Conservation (phyloP, 2,888 invertebrate genomes). For the Tineola bisselliella region DNA sequence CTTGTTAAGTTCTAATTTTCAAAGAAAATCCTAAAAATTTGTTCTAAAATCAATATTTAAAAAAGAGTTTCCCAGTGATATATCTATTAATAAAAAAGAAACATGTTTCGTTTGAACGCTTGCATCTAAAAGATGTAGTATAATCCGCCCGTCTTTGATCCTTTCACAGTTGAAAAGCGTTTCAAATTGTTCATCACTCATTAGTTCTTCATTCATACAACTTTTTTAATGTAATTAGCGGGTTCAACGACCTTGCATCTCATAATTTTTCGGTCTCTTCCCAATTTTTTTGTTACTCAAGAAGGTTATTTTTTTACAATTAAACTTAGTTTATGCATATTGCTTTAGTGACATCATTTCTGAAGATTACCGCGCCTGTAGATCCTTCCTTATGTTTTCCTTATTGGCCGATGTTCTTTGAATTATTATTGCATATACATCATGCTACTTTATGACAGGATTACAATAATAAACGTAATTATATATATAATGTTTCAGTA, state of each 20-base stretch:
- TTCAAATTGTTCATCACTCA: constrained; percentile 3
- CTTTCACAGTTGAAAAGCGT: constrained; percentile 3
- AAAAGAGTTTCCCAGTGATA: too few relatives aligned
- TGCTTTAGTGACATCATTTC: not conserved
- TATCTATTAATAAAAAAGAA: too few relatives aligned
- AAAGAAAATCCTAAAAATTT: too few relatives aligned
- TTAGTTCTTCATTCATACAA: constrained; percentile 10
- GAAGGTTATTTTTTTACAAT: not conserved
- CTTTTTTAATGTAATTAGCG: not conserved
- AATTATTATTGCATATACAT: too few relatives aligned
- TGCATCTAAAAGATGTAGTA: not conserved
- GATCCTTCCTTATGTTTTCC: not conserved
- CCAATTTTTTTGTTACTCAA: not conserved
- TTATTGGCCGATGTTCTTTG: not conserved
- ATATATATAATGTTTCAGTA: too few relatives aligned
- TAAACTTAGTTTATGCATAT: not conserved
- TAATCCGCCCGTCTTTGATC: constrained; percentile 1
- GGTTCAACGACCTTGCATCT: constrained; percentile 7
- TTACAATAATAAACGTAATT: too few relatives aligned
- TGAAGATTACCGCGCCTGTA: not conserved
- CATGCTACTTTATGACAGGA: too few relatives aligned
- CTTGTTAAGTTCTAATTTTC: too few relatives aligned
- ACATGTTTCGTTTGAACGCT: not conserved
- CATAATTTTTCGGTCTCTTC: too few relatives aligned
- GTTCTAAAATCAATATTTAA: too few relatives aligned